Base-by-base conservation (phyloP, 1,140 invertebrate genomes). In the Zelostemma sp. region DNA sequence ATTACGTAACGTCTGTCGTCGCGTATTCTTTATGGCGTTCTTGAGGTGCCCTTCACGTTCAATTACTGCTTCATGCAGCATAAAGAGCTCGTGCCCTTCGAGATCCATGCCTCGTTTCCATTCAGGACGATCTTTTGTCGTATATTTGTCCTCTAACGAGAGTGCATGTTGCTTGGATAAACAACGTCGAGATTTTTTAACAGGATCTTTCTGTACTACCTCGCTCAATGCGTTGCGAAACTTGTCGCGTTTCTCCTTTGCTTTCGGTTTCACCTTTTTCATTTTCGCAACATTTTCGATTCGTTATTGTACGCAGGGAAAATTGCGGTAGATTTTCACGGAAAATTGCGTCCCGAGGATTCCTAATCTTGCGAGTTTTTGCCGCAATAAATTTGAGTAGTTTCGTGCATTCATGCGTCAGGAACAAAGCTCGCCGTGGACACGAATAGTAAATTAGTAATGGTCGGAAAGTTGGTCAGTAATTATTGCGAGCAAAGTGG, bases 91-190 rank as follows among this genome's bases (percentile, higher is more conserved):
- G 12, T 25, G 9, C 14, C 51, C 56, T 18, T 55, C 31, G 45
- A 41, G 65, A 65, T 72, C 41, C 64, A 25, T 54, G 55, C 16
- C 45, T 40, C 31, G 19, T 50, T 47, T 51, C 17, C 53, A 62
- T 57, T 63, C 57, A 55, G 40, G 12, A 33, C 59, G 69, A 64
- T 72, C 78, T 76, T 82, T 82, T 80, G 74, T 80, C 63, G 75
- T 60, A 64, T 76, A 73, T 77, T 78, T 78, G 71, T 74, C 67
- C 49, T 54, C 62, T 81, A 80, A 80, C 77, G 75, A 83, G 72
- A 67, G 47, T 64, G 66, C 73, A 71, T 78, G 76, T 80, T 64
- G 74, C 78, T 69, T 38, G 76, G 68, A 74, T 68, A 75, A 82
- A 80, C 71, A 82, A 75, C 62, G 49, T 28, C 60, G 50, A 57